Evolutionary conservation across 2,113 vertebrate genomes (phyloP).

Genomic region (Tamias sibiricus): DNA sequence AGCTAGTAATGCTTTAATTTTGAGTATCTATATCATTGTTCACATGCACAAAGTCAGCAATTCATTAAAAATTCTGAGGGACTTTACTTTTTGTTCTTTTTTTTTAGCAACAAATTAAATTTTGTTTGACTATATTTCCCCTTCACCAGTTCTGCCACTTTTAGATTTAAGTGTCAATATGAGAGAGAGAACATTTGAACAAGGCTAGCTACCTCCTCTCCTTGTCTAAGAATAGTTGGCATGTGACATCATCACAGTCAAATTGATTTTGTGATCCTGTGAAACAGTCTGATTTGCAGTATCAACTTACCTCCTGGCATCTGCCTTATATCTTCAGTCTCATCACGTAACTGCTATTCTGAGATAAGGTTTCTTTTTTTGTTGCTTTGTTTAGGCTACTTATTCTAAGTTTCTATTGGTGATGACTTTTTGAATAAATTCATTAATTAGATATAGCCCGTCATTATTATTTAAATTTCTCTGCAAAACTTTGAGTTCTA

Average conservation of each 20-base stretch:
- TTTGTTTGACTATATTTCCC: neutral
- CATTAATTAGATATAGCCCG: neutral
- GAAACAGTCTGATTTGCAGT: neutral
- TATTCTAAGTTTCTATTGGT: neutral
- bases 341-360: neutral
- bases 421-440: neutral
- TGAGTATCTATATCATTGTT: neutral
- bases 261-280: neutral
- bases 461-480: neutral
- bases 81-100: neutral
- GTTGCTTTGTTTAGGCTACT: neutral
- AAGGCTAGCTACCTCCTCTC: neutral
- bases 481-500: neutral
- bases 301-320: neutral
- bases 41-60: neutral
- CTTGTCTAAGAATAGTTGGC: neutral
- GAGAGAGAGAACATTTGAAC: neutral
- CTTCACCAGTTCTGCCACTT: neutral
- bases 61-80: neutral
- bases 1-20: neutral
- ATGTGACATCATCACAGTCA: neutral
- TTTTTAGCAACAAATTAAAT: neutral
- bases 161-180: neutral
- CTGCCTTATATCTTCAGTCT: fast-evolving
- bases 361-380: neutral